Evolutionary conservation across 2,797 vertebrate species (phyloP).

Genomic region (Acipenser oxyrinchus): DNA sequence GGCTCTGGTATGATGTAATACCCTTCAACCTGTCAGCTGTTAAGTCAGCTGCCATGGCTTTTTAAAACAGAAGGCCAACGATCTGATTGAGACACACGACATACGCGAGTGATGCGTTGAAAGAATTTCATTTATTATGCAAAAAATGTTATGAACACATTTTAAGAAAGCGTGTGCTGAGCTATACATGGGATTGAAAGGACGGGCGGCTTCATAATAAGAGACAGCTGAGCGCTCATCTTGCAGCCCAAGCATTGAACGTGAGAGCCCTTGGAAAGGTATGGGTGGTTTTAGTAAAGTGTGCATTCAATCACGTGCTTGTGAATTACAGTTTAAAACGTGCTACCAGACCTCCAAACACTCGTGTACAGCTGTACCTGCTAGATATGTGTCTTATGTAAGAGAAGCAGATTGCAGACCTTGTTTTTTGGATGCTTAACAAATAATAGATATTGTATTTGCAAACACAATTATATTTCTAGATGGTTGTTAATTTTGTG

Average conservation of each 20-base stretch:
- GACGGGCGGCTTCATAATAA: not conserved
- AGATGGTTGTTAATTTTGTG: too few relatives aligned
- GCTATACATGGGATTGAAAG: not conserved
- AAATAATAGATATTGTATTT: too few relatives aligned
- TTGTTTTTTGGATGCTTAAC: too few relatives aligned
- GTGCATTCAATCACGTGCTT: too few relatives aligned
- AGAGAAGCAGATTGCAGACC: too few relatives aligned
- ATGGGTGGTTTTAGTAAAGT: not conserved
- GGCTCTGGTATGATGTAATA: not conserved
- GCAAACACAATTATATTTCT: too few relatives aligned
- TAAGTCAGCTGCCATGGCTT: not conserved
- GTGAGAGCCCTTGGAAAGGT: not conserved
- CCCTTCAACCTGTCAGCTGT: not conserved
- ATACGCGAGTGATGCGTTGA: not conserved
- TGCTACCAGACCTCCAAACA: not conserved
- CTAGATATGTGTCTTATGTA: not conserved
- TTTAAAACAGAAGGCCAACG: not conserved
- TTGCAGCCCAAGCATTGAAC: not conserved
- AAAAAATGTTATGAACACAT: too few relatives aligned
- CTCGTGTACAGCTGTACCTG: not conserved
- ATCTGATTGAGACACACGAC: not conserved
- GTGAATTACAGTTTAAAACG: too few relatives aligned
- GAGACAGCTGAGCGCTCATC: not conserved
- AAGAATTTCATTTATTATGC: too few relatives aligned
- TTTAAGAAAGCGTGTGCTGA: not conserved